Evolutionary conservation across 2,797 vertebrate species (phyloP).

Genomic region (Okamejei kenojei): DNA sequence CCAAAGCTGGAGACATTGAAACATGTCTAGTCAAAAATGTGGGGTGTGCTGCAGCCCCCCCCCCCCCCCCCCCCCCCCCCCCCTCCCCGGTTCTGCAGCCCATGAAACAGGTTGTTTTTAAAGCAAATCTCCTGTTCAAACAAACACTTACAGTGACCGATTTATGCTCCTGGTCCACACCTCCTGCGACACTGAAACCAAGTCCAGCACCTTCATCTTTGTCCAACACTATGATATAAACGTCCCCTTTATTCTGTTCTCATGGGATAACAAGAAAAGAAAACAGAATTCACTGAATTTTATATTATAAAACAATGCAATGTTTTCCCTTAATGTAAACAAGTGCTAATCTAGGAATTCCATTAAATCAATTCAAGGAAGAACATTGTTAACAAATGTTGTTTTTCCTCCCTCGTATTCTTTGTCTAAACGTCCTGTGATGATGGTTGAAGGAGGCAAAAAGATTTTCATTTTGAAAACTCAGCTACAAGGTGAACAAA

Average conservation of each 20-base stretch:
- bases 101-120: not conserved
- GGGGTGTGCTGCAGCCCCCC: no score
- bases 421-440: not conserved
- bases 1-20: no score
- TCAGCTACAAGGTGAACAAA: not conserved
- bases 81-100: no score
- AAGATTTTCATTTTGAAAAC: not conserved
- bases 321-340: not conserved
- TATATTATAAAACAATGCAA: not conserved
- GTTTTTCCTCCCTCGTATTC: not conserved
- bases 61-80: no score
- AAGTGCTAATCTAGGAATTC: not conserved
- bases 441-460: not conserved
- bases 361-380: not conserved
- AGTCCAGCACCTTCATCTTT: slow-evolving; percentile 83
- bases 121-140: not conserved
- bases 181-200: slow-evolving; percentile 86
- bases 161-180: slow-evolving; percentile 77
- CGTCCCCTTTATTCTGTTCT: slow-evolving; percentile 66
- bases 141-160: slow-evolving; percentile 67
- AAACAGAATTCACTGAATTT: not conserved
- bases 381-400: not conserved
- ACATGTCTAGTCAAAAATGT: no score
- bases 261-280: slow-evolving; percentile 35
- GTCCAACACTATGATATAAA: slow-evolving; percentile 71